These are phyloP conservation scores for Squalus acanthias DNA, from an alignment of 2,797 vertebrate genomes.

Conservation along the genomic window DNA sequence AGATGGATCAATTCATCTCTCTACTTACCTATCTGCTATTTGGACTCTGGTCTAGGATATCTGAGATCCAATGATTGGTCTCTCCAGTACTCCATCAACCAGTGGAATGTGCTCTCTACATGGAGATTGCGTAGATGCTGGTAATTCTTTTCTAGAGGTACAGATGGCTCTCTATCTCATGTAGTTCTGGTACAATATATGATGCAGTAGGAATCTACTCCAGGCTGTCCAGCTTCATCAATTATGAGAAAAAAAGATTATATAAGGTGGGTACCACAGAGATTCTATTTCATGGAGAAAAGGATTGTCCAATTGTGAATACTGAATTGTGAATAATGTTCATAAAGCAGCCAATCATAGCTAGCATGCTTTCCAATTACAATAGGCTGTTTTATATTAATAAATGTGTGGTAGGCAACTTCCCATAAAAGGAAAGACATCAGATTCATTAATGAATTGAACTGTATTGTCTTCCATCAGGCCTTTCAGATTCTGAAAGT, in stretches of 20 bases:
- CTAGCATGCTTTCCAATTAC: background rate
- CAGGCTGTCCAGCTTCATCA: background rate
- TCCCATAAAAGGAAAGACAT: background rate
- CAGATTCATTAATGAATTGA: background rate
- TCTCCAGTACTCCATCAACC: background rate
- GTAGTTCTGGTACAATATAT: background rate
- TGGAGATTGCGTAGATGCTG: background rate
- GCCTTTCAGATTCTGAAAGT: background rate
- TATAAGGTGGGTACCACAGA: background rate
- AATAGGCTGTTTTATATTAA: background rate
- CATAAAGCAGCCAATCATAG: background rate
- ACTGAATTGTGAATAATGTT: background rate
- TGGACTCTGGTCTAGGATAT: background rate
- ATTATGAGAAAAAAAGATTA: background rate
- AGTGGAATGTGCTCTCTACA: background rate
- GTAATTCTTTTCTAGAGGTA: background rate
- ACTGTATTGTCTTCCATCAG: background rate
- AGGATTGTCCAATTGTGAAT: background rate
- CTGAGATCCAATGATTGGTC: background rate
- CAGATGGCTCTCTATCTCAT: background rate
- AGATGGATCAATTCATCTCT: background rate
- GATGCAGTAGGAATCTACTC: background rate
- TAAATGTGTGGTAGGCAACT: background rate
- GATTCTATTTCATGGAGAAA: background rate
- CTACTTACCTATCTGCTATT: background rate